These are phyloP conservation scores for Staurois parvus DNA, from an alignment of 2,797 vertebrate species.

Conservation along the genomic window DNA sequence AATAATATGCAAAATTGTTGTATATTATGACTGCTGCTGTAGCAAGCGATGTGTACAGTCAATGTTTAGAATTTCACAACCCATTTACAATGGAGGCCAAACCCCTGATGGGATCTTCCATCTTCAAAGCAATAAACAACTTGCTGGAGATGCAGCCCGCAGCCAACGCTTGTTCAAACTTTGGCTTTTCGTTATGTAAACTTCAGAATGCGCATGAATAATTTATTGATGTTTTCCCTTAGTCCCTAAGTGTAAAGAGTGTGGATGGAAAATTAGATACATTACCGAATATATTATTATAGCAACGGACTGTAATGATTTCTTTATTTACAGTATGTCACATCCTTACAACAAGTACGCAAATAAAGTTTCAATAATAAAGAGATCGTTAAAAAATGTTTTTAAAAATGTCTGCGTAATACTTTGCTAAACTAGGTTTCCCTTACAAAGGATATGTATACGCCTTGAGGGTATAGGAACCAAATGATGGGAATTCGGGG, in stretches of 20 bases:
- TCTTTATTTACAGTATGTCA: not conserved
- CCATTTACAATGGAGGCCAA: not conserved
- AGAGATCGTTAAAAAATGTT: not conserved
- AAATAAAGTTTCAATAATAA: not conserved
- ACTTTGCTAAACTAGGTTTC: too few species aligned
- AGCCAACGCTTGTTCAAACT: conserved; percentile 1
- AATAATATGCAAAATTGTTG: too few species aligned
- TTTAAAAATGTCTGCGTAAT: too few species aligned
- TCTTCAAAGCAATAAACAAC: conserved; percentile 22
- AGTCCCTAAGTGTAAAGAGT: not conserved
- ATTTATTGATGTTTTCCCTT: conserved; percentile 21
- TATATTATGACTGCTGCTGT: too few species aligned
- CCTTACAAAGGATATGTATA: too few species aligned
- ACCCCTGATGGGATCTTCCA: not conserved
- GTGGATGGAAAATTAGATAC: not conserved
- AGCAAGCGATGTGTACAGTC: too few species aligned
- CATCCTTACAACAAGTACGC: not conserved
- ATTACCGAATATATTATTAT: not conserved
- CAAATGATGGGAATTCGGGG: too few species aligned
- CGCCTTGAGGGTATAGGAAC: too few species aligned
- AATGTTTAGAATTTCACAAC: not conserved
- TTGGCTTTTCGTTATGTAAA: not conserved
- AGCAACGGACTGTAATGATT: not conserved
- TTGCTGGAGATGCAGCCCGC: conserved; percentile 10
- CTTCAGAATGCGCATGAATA: conserved; percentile 28